Evolutionary conservation across 2,888 invertebrate species (phyloP).

Genomic region (Galerucella pusilla): DNA sequence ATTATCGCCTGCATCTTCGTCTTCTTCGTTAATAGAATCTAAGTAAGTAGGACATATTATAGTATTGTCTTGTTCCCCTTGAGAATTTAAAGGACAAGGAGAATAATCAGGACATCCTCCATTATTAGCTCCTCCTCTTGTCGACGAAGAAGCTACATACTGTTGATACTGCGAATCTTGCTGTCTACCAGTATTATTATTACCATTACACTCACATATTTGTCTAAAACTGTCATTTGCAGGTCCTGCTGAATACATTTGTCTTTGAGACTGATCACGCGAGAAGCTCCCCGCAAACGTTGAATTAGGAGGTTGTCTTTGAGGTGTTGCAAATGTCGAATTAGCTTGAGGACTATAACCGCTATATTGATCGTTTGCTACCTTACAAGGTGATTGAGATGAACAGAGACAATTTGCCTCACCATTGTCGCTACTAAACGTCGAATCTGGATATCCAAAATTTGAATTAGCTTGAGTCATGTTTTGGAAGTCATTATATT

Average conservation of each 20-base stretch:
- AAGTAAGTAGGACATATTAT: neutral
- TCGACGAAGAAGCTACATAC: too few species aligned
- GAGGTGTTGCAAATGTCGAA: neutral
- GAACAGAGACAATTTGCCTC: neutral
- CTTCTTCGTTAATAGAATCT: conserved; percentile 9
- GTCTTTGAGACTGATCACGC: neutral
- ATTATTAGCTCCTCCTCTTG: too few species aligned
- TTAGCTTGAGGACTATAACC: neutral
- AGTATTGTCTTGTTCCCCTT: neutral
- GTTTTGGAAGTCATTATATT: neutral
- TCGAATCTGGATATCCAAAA: neutral
- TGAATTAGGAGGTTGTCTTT: neutral
- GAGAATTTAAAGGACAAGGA: neutral
- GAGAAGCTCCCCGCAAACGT: neutral
- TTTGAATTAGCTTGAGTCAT: neutral
- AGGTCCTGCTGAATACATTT: neutral
- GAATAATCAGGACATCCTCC: neutral
- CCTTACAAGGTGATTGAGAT: neutral
- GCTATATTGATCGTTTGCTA: neutral
- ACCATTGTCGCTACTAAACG: neutral
- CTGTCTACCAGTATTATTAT: neutral
- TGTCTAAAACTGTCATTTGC: neutral
- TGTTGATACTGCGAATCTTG: too few species aligned
- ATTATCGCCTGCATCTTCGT: neutral
- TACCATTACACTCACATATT: neutral